Evolutionary conservation across 1,140 invertebrate species (phyloP), one percentile per base, ranked within the genome.

Genomic region (Telenomus remus): DNA sequence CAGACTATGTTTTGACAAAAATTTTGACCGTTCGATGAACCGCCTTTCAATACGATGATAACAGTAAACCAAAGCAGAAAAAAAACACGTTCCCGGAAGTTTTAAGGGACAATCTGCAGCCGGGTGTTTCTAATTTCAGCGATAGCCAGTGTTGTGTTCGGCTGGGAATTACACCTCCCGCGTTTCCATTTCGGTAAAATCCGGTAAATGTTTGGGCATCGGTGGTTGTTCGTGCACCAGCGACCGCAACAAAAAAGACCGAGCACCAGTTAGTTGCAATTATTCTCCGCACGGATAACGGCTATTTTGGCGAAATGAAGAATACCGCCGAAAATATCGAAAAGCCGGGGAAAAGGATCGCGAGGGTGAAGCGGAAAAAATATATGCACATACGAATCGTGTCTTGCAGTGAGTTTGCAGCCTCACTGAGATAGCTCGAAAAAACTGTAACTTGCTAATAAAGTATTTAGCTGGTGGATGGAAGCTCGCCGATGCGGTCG

Each of bases 371-470:
- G n/a, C n/a, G 1, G 19, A 27, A 27, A 27, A 27, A 27, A 27
- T 27, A 27, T 27, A 3, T 27, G 1, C 19, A 27, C 19, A 27
- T 27, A 27, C 19, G 6, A 27, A 27, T 27, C 19, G 19, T 27
- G 19, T 27, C 19, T 27, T 27, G 19, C 19, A 27, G 19, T 27
- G 19, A 27, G 19, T 27, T 27, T 27, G 19, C 6, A 27, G 19
- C 19, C 19, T 27, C 6, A 27, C 6, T 27, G 19, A 66, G 65
- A 65, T 76, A 66, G 61, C 70, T 51, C 50, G 73, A 72, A 76
- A 80, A 77, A 81, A 77, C 75, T 78, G 74, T 80, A 78, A 81
- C 81, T 83, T 80, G 51, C 80, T 84, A 84, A 84, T 84, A 84
- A 83, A 84, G 81, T 82, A 84, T 84, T 83, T 83, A 84, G 81